Evolutionary conservation across 2,797 vertebrate species (phyloP).

Genomic region (Phrynocephalus forsythii): DNA sequence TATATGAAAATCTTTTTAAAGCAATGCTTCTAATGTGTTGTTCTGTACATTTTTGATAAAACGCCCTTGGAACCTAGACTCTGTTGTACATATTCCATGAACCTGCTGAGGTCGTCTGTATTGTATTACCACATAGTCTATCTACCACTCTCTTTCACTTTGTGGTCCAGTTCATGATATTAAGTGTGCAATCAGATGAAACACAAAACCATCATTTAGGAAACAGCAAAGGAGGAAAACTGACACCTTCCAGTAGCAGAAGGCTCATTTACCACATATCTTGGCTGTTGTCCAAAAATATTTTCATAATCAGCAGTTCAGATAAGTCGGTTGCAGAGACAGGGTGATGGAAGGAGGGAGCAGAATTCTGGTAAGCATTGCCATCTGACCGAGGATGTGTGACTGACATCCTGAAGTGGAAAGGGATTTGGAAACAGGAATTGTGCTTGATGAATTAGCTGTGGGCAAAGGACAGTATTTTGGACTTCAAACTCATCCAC

Average conservation of each 20-base stretch:
- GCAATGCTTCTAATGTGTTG: constrained; percentile 15
- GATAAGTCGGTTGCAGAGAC: neutral
- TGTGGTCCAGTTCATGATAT: neutral
- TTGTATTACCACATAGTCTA: neutral
- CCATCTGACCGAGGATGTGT: constrained; percentile 2
- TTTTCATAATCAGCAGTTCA: constrained; percentile 22
- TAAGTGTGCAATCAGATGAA: constrained; percentile 39
- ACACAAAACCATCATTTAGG: constrained; percentile 30
- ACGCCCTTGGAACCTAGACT: constrained; percentile 38
- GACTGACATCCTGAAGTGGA: constrained; percentile 3
- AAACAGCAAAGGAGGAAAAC: constrained; percentile 30
- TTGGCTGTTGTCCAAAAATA: constrained; percentile 30
- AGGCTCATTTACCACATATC: constrained; percentile 28
- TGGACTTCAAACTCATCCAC: neutral
- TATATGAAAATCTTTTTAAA: constrained; percentile 30
- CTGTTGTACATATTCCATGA: constrained; percentile 36
- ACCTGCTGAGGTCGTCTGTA: neutral
- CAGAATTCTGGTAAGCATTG: constrained; percentile 5
- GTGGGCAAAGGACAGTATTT: neutral
- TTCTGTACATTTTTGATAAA: constrained; percentile 32
- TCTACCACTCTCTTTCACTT: neutral
- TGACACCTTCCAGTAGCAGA: constrained; percentile 10
- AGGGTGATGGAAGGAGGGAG: neutral
- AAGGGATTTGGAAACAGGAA: neutral
- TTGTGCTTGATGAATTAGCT: neutral